Base-by-base conservation (phyloP, 2,113 vertebrate species). In the Lepisosteus osseus region DNA sequence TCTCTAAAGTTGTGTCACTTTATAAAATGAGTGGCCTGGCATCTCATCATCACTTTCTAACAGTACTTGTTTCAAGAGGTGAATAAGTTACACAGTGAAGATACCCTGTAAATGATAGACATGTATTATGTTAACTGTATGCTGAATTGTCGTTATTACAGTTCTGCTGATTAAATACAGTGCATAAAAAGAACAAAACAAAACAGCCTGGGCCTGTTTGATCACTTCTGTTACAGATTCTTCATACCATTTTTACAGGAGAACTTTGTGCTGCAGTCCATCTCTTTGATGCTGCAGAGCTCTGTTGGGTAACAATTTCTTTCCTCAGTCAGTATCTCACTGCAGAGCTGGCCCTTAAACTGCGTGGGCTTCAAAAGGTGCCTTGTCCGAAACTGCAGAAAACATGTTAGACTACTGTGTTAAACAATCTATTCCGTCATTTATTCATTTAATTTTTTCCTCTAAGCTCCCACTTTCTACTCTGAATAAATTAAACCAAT, bases 301-400 rank as follows among this genome's bases (percentile, higher is more conserved):
- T 88, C 93, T 2, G 88, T 17, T 15, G 96, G 91, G 69, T 91
- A 72, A 47, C 96, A 98, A 0, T 81, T 78, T 2, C 90, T 84
- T 57, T 89, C 94, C 12, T 94, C 94, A 51, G 86, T 78, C 77
- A 97, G 80, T 0, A 84, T 87, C n/a, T 83, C 90, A 0, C 80
- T 83, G 67, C 96, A 98, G 5, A 83, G 74, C 0, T 90, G 81
- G 0, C 96, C 96, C 7, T 92, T 93, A 81, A 98, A 98, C 83
- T 98, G 97, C 62, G 93, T 87, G 0, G 95, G 95, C 6, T 4
- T 89, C 66, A 84, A 66, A 3, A 97, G 64, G 0, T 85, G 79
- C 72, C 90, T 87, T 6, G 87, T 90, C 62, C 92, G 93, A 74
- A 93, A 89, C 97, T 99, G 79, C 65, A 83, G 81, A 61, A 61